phyloP scores from a whole-genome alignment of 2,888 invertebrate species.

The Anoncus sp. region DNA sequence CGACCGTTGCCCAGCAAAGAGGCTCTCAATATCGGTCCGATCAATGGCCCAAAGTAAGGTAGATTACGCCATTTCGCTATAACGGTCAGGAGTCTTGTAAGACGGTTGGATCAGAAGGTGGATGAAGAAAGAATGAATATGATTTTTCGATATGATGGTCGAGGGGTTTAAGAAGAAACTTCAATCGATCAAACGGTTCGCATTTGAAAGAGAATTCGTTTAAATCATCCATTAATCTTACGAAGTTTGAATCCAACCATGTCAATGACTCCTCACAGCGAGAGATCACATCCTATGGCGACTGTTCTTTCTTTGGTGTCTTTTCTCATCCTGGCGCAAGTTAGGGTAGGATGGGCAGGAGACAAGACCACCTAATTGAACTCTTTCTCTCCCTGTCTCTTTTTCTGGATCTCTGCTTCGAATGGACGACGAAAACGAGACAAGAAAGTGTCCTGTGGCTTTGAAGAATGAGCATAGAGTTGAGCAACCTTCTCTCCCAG shows the following conservation, averaged over 20 bases:
- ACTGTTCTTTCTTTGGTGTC: not conserved
- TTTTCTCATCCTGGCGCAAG: slow-evolving; percentile 13
- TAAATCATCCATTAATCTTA: slow-evolving; percentile 45
- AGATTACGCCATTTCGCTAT: not conserved
- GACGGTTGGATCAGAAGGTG: not conserved
- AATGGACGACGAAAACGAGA: slow-evolving; percentile 12
- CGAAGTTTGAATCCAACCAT: not conserved
- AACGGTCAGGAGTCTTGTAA: not conserved
- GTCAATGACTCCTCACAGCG: slow-evolving; percentile 19
- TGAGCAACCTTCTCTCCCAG: slow-evolving; percentile 22
- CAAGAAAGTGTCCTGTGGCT: slow-evolving; percentile 37
- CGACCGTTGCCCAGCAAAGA: too few species aligned
- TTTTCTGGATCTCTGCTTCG: not conserved
- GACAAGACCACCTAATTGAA: slow-evolving; percentile 55
- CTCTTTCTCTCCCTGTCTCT: not conserved
- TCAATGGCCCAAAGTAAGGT: too few species aligned
- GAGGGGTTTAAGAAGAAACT: slow-evolving; percentile 8
- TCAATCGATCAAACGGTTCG: slow-evolving; percentile 2
- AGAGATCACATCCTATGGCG: slow-evolving; percentile 34
- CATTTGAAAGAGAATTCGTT: slow-evolving; percentile 21
- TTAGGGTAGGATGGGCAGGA: slow-evolving; percentile 22
- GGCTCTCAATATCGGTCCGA: too few species aligned
- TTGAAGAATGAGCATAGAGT: slow-evolving; percentile 32
- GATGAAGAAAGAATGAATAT: slow-evolving; percentile 3
- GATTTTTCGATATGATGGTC: not conserved